Conservation (phyloP, 1,140 invertebrate species). For the Teleopsis dalmanni region DNA sequence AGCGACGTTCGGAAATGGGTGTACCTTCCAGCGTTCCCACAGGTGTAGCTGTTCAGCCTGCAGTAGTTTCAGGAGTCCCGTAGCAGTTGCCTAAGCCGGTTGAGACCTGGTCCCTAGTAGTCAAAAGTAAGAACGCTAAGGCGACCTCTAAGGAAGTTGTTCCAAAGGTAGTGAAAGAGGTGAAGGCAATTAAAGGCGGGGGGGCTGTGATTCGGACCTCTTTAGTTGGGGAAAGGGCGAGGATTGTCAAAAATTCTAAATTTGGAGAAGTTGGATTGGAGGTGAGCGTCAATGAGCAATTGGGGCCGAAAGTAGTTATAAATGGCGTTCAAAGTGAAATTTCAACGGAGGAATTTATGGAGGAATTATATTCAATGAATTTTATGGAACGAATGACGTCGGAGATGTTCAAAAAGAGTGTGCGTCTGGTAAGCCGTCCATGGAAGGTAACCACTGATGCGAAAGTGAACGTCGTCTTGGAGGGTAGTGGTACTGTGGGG, state of each 20-base stretch:
- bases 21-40: not conserved
- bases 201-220: conserved; percentile 9
- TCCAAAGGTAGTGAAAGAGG: conserved; percentile 1
- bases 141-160: not conserved
- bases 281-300: not conserved
- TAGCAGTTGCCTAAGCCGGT: not conserved
- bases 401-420: not conserved
- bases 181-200: conserved; percentile 1
- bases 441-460: not conserved
- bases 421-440: not conserved
- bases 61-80: not conserved
- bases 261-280: conserved; percentile 3
- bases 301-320: not conserved
- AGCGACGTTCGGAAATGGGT: too few species aligned
- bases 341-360: not conserved
- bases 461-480: not conserved
- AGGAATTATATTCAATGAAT: not conserved
- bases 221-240: conserved; percentile 2
- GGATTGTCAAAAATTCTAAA: not conserved
- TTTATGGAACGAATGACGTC: not conserved
- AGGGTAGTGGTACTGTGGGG: not conserved
- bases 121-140: conserved; percentile 4
- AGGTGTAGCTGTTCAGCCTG: not conserved
- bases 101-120: conserved; percentile 11
- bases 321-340: not conserved